Conservation (phyloP, 2,113 vertebrate species). For the Mixornis gularis region DNA sequence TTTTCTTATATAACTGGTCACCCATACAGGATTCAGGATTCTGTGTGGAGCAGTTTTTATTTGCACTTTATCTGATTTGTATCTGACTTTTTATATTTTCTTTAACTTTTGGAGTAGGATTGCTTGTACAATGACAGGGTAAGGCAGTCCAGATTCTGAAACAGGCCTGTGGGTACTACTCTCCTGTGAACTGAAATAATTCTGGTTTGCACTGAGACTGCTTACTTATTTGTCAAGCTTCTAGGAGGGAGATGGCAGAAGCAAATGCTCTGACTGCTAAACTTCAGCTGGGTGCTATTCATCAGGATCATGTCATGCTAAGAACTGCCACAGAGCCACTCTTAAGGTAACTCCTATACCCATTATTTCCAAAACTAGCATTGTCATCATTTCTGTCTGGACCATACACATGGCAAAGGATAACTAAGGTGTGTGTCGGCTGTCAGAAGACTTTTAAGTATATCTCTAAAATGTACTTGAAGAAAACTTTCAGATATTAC, state of each 20-base stretch:
- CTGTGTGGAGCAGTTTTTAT: background rate
- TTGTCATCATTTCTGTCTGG: background rate
- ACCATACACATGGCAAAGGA: background rate
- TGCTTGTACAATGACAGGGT: background rate
- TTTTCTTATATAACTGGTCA: background rate
- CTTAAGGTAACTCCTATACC: background rate
- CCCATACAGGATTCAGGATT: background rate
- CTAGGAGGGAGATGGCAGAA: background rate
- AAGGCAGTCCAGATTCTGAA: background rate
- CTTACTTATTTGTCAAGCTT: conserved; percentile 16
- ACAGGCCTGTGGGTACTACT: background rate
- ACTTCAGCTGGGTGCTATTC: background rate
- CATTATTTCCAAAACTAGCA: background rate
- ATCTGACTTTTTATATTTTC: background rate
- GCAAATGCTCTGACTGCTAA: background rate
- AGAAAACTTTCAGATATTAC: background rate
- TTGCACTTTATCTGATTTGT: background rate
- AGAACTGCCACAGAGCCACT: background rate
- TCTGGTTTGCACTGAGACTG: conserved; percentile 1
- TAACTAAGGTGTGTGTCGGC: background rate
- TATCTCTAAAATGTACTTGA: background rate
- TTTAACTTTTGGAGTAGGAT: background rate
- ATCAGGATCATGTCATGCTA: background rate
- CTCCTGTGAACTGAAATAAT: background rate
- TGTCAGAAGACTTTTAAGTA: background rate